A percentile compares a stretch with the other conserved stretches of the same genome.
These are phyloP conservation scores for Steinernema feltiae DNA, from an alignment of 1,140 invertebrate genomes.

Conservation along the genomic window DNA sequence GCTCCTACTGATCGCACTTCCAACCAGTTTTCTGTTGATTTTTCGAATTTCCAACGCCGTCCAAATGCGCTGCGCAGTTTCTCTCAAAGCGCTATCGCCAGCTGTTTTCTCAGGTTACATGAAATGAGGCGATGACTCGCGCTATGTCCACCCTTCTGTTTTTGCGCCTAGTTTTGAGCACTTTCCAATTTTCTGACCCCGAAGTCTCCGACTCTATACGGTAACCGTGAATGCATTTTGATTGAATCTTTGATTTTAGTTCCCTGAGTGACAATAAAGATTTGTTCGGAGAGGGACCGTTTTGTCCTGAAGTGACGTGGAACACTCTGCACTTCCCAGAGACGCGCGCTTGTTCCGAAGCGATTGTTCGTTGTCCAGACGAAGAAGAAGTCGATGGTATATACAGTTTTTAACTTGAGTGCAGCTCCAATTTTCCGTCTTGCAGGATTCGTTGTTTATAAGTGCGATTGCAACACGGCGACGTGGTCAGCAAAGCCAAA, in stretches of 20 bases:
- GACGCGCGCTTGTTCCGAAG: not conserved
- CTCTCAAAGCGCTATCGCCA: not conserved
- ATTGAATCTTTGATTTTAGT: not conserved
- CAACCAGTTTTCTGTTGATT: not conserved
- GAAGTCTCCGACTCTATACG: not conserved
- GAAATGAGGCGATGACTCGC: not conserved
- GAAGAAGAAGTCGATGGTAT: not conserved
- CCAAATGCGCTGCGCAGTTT: not conserved
- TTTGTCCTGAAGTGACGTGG: not conserved
- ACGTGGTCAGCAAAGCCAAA: conserved; percentile 31
- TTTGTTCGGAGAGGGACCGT: not conserved
- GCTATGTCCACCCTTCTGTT: not conserved
- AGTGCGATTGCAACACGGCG: conserved; percentile 28
- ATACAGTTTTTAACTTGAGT: not conserved
- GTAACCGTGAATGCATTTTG: not conserved
- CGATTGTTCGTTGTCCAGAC: not conserved
- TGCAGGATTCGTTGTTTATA: not conserved
- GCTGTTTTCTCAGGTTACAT: not conserved
- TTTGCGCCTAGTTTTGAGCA: not conserved
- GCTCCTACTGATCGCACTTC: conserved; percentile 1
- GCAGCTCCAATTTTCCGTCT: too few relatives aligned
- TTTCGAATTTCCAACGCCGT: not conserved
- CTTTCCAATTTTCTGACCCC: not conserved
- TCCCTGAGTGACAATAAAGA: not conserved
- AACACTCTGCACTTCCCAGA: not conserved